These are phyloP conservation scores for Meloidogyne chitwoodi DNA, from an alignment of 1,140 invertebrate genomes.

Conservation along the genomic window DNA sequence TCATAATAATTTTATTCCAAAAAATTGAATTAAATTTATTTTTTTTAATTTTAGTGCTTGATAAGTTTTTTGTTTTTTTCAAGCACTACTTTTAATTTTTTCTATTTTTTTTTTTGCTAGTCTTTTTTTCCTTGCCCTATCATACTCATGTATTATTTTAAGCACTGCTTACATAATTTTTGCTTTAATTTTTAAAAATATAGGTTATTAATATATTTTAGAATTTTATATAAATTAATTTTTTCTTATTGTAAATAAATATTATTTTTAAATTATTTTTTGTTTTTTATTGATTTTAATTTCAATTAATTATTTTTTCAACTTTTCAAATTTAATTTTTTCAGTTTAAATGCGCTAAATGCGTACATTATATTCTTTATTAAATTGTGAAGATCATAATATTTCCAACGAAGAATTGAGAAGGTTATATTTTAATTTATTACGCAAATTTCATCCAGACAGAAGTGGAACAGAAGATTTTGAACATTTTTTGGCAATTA, in stretches of 20 bases:
- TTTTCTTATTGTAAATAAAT: too few relatives aligned
- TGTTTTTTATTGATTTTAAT: background rate
- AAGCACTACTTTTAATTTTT: background rate
- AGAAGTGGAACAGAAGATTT: background rate
- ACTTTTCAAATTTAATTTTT: background rate
- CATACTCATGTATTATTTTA: background rate
- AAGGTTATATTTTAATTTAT: background rate
- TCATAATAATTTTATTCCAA: too few relatives aligned
- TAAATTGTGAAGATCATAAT: conserved; percentile 4
- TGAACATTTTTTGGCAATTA: background rate
- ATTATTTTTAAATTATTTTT: background rate
- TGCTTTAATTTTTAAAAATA: background rate
- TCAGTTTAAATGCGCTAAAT: background rate
- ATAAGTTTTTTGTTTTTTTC: background rate
- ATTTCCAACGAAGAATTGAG: conserved; percentile 2
- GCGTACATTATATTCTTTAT: conserved; percentile 16
- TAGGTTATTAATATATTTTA: too few relatives aligned
- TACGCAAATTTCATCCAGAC: conserved; percentile 11
- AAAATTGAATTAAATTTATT: too few relatives aligned
- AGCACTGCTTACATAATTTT: background rate
- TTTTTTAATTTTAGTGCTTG: too few relatives aligned
- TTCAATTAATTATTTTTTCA: background rate
- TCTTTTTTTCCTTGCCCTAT: background rate
- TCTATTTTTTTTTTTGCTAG: background rate
- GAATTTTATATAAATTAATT: too few relatives aligned